A percentile compares a stretch with the other conserved stretches of the same genome.
These are phyloP conservation scores for Sebastes iracundus DNA, from an alignment of 2,797 vertebrate genomes.

Conservation along the genomic window DNA sequence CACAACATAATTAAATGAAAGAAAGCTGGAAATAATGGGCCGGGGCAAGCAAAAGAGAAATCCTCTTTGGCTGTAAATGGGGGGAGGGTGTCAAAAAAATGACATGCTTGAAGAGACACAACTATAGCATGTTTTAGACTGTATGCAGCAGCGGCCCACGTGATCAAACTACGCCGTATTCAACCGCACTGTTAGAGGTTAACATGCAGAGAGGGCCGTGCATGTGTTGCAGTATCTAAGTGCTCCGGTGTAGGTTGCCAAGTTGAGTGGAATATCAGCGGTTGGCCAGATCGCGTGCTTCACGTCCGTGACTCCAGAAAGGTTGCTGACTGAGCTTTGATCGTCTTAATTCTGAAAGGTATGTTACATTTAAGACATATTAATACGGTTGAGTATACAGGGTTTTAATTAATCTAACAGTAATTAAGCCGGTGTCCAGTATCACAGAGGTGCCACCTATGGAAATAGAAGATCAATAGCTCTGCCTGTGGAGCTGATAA, in stretches of 20 bases:
- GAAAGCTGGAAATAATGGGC: slow-evolving; percentile 57
- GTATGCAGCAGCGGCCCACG: not conserved
- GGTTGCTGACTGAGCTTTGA: not conserved
- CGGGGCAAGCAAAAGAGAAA: slow-evolving; percentile 32
- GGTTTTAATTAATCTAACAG: not conserved
- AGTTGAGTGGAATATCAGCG: slow-evolving; percentile 15
- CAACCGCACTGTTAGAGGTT: slow-evolving; percentile 4
- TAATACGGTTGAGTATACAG: not conserved
- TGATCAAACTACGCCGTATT: slow-evolving; percentile 1
- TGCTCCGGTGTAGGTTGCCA: not conserved
- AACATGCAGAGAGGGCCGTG: slow-evolving; percentile 1
- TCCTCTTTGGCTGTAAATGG: slow-evolving; percentile 28
- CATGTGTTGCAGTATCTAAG: not conserved
- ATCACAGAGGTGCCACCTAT: not conserved
- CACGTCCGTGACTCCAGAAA: not conserved
- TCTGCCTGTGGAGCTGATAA: not conserved
- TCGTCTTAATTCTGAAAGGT: not conserved
- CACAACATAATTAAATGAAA: slow-evolving; percentile 67
- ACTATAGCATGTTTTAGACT: slow-evolving; percentile 16
- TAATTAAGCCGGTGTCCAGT: not conserved
- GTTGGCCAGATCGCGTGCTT: slow-evolving; percentile 9
- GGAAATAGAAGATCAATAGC: not conserved
- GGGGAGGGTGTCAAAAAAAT: slow-evolving; percentile 11
- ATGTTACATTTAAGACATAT: not conserved
- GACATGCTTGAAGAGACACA: slow-evolving; percentile 9